Evolutionary conservation across 2,797 vertebrate species (phyloP).

Genomic region (Gallinago solitaria): DNA sequence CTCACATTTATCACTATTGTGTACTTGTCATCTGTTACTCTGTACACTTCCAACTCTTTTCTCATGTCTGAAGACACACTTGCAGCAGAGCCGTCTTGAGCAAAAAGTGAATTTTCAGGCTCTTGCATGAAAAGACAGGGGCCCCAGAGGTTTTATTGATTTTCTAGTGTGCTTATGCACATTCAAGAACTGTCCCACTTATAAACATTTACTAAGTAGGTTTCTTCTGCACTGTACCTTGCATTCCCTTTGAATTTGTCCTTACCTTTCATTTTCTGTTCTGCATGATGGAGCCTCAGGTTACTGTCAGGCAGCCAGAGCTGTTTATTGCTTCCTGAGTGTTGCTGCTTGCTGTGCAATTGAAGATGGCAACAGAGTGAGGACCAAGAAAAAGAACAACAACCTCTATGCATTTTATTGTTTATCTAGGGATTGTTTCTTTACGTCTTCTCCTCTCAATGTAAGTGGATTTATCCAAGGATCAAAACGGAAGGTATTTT

Average conservation of each 20-base stretch:
- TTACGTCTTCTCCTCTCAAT: neutral
- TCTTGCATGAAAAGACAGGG: neutral
- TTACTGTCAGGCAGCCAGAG: neutral
- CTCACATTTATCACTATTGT: slow-evolving; percentile 1
- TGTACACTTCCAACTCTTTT: neutral
- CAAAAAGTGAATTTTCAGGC: neutral
- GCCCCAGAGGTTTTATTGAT: neutral
- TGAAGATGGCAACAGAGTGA: neutral
- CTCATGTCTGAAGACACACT: neutral
- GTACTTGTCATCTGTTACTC: neutral
- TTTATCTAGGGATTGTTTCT: neutral
- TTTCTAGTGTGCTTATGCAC: neutral
- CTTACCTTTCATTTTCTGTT: neutral
- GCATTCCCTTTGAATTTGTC: neutral
- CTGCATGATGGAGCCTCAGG: neutral
- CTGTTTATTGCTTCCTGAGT: neutral
- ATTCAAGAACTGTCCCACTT: neutral
- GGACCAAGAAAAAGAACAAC: neutral
- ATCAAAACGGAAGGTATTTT: neutral
- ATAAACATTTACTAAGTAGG: neutral
- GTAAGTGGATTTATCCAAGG: neutral
- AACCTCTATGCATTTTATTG: neutral
- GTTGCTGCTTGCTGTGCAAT: neutral
- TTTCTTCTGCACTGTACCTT: neutral
- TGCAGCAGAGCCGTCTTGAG: neutral